A percentile compares a stretch with the other conserved stretches of the same genome.
Evolutionary conservation across 1,140 invertebrate species (phyloP).

Genomic region (Tetranychus cinnabarinus): DNA sequence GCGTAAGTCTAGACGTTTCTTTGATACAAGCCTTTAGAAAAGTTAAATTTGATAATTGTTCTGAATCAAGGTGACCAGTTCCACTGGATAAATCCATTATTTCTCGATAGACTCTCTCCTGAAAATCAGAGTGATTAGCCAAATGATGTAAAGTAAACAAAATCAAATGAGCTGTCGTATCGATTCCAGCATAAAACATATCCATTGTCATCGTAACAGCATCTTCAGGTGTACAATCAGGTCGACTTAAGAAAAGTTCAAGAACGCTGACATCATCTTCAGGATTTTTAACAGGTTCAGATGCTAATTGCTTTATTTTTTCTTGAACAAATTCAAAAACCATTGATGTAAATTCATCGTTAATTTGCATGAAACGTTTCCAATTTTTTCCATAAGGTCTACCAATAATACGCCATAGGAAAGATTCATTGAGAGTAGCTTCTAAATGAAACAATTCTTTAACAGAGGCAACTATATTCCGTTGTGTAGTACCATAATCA

Average conservation of each 20-base stretch:
- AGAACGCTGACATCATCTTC: background rate
- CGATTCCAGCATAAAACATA: background rate
- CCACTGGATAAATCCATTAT: background rate
- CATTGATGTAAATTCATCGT: background rate
- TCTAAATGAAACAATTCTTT: too few relatives aligned
- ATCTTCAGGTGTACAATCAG: background rate
- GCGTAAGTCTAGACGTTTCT: background rate
- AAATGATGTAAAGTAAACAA: background rate
- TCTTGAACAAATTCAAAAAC: background rate
- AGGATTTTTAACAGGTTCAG: background rate
- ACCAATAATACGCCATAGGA: background rate
- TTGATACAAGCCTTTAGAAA: background rate
- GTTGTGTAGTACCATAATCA: too few relatives aligned
- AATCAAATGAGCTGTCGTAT: background rate
- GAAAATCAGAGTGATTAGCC: background rate
- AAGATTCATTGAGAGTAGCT: conserved; percentile 9
- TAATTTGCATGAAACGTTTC: background rate
- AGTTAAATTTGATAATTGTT: background rate
- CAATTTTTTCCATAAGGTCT: background rate
- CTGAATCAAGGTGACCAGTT: background rate
- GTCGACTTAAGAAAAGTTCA: background rate
- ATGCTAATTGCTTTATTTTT: background rate
- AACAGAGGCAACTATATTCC: too few relatives aligned
- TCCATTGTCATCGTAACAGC: background rate
- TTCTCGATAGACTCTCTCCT: background rate